Conservation (phyloP, 2,113 vertebrate species). For the Laticauda colubrina region DNA sequence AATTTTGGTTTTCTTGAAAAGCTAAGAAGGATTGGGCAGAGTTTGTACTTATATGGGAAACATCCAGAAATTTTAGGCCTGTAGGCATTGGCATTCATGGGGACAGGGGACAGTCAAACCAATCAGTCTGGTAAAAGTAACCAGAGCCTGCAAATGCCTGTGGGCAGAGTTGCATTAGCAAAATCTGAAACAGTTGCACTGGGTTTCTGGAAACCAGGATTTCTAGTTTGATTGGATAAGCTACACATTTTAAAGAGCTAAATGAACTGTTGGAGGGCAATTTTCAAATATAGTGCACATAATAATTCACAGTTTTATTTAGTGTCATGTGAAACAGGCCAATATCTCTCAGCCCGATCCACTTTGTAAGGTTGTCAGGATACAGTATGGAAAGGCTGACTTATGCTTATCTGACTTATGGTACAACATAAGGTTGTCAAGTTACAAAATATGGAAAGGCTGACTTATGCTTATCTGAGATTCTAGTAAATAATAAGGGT, state of each 20-base stretch:
- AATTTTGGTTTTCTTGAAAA: background rate
- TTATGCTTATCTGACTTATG: too few relatives aligned
- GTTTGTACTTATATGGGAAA: background rate
- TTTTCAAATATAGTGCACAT: background rate
- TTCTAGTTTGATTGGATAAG: background rate
- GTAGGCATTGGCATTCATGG: background rate
- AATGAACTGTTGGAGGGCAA: background rate
- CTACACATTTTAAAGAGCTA: background rate
- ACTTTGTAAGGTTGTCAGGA: background rate
- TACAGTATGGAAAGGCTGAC: background rate
- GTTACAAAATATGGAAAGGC: background rate
- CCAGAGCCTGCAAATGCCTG: background rate
- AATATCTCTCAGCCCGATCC: background rate
- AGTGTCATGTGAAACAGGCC: background rate
- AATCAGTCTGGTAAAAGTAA: background rate
- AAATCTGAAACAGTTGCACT: background rate
- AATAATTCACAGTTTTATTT: background rate
- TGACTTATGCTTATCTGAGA: background rate
- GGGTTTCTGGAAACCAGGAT: background rate
- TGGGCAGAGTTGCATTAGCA: background rate
- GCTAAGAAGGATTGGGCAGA: background rate
- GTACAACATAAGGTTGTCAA: background rate
- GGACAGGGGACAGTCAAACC: background rate
- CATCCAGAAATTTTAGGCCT: background rate
- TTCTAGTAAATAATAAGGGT: background rate